Percentiles rank a stretch among this genome's conserved stretches.
phyloP scores from a whole-genome alignment of 1,140 invertebrate species.

The Diprion similis region DNA sequence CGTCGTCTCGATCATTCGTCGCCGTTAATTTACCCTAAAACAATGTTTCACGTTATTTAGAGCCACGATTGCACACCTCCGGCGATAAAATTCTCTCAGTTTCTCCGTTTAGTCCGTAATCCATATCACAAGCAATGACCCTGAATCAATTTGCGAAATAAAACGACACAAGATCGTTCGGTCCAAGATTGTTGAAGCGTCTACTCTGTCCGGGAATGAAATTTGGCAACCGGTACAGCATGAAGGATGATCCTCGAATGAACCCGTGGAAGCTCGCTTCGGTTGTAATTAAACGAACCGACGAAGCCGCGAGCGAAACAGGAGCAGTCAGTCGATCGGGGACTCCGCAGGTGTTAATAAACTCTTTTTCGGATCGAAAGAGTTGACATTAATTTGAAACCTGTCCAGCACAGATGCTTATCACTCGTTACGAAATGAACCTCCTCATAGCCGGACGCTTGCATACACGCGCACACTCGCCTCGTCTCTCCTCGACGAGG shows the following conservation, averaged over 20 bases:
- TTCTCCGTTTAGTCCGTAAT: no score
- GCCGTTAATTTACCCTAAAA: no score
- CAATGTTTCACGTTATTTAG: no score
- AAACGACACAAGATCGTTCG: no score
- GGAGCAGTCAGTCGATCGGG: not conserved
- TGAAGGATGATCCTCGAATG: not conserved
- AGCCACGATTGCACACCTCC: no score
- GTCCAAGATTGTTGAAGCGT: no score
- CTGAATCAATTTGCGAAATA: no score
- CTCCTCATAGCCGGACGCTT: conserved; percentile 25
- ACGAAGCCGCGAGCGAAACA: not conserved
- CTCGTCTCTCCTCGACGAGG: not conserved
- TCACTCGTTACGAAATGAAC: conserved; percentile 47
- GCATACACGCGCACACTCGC: conserved; percentile 12
- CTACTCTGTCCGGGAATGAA: no score
- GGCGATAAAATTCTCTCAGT: no score
- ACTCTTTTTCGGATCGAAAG: conserved; percentile 24
- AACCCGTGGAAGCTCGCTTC: not conserved
- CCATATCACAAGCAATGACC: no score
- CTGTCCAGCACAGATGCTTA: conserved; percentile 44
- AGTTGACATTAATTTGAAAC: conserved; percentile 51
- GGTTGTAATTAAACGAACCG: not conserved
- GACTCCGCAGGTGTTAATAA: conserved; percentile 36
- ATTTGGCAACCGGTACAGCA: no score
- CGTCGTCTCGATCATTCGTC: no score